Evolutionary conservation across 2,797 vertebrate species (phyloP), one percentile per base, ranked within the genome.

Genomic region (Schizopygopsis malacanthus): DNA sequence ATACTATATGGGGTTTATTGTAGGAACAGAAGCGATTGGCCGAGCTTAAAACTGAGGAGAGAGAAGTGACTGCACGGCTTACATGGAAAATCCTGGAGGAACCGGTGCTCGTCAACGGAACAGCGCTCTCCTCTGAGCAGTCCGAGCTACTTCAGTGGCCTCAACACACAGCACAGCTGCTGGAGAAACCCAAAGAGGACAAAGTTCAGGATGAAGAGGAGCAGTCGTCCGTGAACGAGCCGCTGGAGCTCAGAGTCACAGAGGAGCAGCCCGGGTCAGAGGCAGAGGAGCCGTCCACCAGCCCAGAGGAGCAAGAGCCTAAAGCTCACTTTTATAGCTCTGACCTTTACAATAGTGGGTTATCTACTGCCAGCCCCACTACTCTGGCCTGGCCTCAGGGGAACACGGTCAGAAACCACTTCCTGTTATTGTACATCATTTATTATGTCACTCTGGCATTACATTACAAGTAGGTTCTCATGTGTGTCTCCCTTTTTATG

Each of bases 41-140:
- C 52, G 96, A 98, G 86, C 95, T 98, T 47, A 97, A 97, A 92
- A 94, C 96, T 43, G 87, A 96, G 88, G 97, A 98, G 90, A 94
- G 95, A 86, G 95, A 95, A 37, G 93, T 95, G 52, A 95, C 93
- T 28, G 94, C 95, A 8, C 97, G 97, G 73, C 94, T 97, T 47
- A 96, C 92, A 89, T 98, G 98, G 97, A 96, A 95, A 90, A 94
- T 93, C 89, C 96, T 96, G 56, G 93, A 96, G 43, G 94, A 94
- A 77, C 96, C 97, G 10, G 95, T 97, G 86, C 94, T 99, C 89
- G 95, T 99, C 81, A 99, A 99, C 79, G 98, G 98, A 67, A 94
- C 95, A 70, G 86, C 85, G 0, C 86, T 84, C 47, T 43, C 84
- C 2, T 91, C 89, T 15, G 87, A 91, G 54, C 65, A 86, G 3